phyloP scores from a whole-genome alignment of 2,888 invertebrate genomes.

The Schizaphis graminum region DNA sequence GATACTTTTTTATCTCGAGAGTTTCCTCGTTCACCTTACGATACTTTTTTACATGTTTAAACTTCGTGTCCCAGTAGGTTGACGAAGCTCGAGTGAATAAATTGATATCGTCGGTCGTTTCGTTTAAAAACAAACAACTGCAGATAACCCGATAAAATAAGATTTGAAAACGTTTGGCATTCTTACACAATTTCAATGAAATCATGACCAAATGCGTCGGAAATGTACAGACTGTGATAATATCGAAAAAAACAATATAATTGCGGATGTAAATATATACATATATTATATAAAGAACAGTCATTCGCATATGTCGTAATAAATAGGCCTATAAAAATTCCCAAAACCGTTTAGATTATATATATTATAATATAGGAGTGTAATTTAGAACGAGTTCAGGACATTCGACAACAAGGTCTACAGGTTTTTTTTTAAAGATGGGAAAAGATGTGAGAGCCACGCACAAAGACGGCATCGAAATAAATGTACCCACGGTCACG shows the following conservation, averaged over 20 bases:
- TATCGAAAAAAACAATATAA: background rate
- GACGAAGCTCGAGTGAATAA: background rate
- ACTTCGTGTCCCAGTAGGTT: background rate
- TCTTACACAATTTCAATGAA: background rate
- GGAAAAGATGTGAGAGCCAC: slow-evolving; percentile 12
- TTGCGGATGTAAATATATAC: background rate
- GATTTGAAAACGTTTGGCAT: background rate
- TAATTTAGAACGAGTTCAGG: background rate
- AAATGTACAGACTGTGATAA: background rate
- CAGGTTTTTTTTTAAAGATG: slow-evolving; percentile 16
- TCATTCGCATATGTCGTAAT: background rate
- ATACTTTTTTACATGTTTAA: background rate
- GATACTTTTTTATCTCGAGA: background rate
- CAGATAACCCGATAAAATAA: background rate
- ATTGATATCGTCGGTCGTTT: background rate
- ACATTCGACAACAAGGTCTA: slow-evolving; percentile 21
- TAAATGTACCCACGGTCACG: background rate
- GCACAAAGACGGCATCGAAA: background rate
- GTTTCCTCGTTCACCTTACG: background rate
- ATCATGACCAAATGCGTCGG: background rate
- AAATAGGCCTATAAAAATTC: background rate
- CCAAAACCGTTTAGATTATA: background rate
- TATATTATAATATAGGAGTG: background rate
- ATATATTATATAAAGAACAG: no score
- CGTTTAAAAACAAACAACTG: background rate